Evolutionary conservation across 1,140 invertebrate genomes (phyloP).

Genomic region (Bombyx mori): DNA sequence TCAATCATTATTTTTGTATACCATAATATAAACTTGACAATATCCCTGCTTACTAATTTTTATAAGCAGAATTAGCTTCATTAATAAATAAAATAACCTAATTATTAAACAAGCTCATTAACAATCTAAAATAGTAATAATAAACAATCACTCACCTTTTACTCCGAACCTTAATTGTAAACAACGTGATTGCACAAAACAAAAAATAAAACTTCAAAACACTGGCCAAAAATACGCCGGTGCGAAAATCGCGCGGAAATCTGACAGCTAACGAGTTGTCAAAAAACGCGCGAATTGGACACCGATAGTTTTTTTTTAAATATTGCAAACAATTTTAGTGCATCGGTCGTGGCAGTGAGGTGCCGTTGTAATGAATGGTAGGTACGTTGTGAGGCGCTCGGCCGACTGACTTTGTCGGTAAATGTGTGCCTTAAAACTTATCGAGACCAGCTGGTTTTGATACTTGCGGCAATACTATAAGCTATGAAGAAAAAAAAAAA

Average conservation of each 20-base stretch:
- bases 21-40: no score
- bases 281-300: conserved; percentile 15
- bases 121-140: background rate
- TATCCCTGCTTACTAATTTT: no score
- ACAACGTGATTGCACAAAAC: conserved; percentile 22
- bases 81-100: no score
- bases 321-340: conserved; percentile 25
- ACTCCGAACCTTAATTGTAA: conserved; percentile 13
- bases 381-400: conserved; percentile 50
- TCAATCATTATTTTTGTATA: no score
- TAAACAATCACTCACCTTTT: conserved; percentile 24
- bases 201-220: conserved; percentile 7
- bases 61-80: no score
- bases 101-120: background rate
- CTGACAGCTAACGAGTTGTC: conserved; percentile 32
- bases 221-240: conserved; percentile 24
- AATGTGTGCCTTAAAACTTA: conserved; percentile 51
- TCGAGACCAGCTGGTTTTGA: background rate
- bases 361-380: conserved; percentile 53
- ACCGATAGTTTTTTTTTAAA: conserved; percentile 7
- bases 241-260: conserved; percentile 31
- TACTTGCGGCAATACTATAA: background rate
- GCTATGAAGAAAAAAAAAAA: background rate
- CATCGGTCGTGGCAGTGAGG: conserved; percentile 38
- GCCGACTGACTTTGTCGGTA: conserved; percentile 53